phyloP scores from a whole-genome alignment of 2,113 vertebrate species.

The Toxotes jaculatrix region DNA sequence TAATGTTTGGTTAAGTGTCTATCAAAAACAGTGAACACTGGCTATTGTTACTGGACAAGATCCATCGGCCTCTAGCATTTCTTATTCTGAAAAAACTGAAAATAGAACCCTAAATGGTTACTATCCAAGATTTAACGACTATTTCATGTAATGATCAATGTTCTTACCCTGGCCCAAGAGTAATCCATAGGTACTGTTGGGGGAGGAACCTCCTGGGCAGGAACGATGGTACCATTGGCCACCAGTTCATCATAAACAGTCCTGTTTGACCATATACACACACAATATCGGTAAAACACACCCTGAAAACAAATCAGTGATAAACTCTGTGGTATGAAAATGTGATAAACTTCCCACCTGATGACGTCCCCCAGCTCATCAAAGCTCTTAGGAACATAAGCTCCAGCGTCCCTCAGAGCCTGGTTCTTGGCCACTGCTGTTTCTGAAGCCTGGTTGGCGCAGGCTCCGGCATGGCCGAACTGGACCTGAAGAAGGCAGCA shows the following conservation, averaged over 20 bases:
- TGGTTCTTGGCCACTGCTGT: conserved; percentile 96
- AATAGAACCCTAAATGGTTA: background rate
- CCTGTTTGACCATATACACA: conserved; percentile 75
- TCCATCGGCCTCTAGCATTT: background rate
- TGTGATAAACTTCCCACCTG: conserved; percentile 76
- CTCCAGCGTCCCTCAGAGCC: conserved; percentile 93
- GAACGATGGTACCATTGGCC: conserved; percentile 89
- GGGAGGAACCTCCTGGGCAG: conserved; percentile 95
- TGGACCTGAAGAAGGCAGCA: conserved; percentile 87
- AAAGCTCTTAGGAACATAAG: conserved; percentile 94
- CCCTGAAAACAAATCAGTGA: fast-evolving
- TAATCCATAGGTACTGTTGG: conserved; percentile 99
- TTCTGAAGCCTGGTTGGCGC: conserved; percentile 96
- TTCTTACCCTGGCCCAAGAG: conserved; percentile 95
- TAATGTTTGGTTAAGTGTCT: background rate
- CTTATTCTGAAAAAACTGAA: background rate
- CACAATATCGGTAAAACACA: background rate
- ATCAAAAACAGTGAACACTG: background rate
- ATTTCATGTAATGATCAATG: background rate
- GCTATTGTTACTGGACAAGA: background rate
- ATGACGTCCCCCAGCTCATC: conserved; percentile 96
- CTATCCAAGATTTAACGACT: background rate
- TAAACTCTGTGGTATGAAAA: background rate
- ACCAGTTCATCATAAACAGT: conserved; percentile 97
- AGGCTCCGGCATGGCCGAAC: conserved; percentile 98